Percentiles rank a stretch among this genome's conserved stretches.
These are phyloP conservation scores for Saccostrea echinata DNA, from an alignment of 1,140 invertebrate species.

Conservation along the genomic window DNA sequence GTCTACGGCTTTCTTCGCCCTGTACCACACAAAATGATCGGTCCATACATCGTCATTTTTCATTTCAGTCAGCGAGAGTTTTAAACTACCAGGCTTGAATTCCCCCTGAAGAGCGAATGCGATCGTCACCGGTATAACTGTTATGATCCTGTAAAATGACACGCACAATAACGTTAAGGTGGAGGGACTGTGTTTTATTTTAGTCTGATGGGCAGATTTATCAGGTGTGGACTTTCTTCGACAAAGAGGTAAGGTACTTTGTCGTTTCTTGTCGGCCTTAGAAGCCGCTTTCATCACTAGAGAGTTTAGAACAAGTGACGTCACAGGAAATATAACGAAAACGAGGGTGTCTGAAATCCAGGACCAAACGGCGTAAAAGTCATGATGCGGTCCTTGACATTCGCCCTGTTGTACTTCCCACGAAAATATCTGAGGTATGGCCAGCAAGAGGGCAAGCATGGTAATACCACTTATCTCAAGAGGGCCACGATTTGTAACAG, in stretches of 20 bases:
- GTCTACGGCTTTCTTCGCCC: slow-evolving; percentile 53
- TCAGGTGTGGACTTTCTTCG: background rate
- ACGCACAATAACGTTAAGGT: slow-evolving; percentile 54
- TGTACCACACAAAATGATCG: slow-evolving; percentile 45
- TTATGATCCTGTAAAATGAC: slow-evolving; percentile 58
- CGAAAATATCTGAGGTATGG: slow-evolving; percentile 68
- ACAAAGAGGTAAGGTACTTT: slow-evolving; percentile 6
- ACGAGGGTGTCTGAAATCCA: slow-evolving; percentile 69
- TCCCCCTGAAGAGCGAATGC: slow-evolving; percentile 49
- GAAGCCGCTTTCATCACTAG: slow-evolving; percentile 59
- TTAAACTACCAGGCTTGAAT: slow-evolving; percentile 7
- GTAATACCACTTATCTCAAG: slow-evolving; percentile 56
- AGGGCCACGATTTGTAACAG: slow-evolving; percentile 58
- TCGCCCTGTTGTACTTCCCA: slow-evolving; percentile 60
- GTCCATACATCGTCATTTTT: slow-evolving; percentile 41
- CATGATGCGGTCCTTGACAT: slow-evolving; percentile 30
- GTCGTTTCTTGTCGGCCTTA: slow-evolving; percentile 34
- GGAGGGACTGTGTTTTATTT: slow-evolving; percentile 30
- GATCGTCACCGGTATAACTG: slow-evolving; percentile 49
- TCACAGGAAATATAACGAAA: slow-evolving; percentile 68
- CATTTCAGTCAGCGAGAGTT: slow-evolving; percentile 36
- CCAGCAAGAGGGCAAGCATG: slow-evolving; percentile 56
- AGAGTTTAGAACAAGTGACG: slow-evolving; percentile 63
- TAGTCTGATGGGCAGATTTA: background rate
- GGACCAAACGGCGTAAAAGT: slow-evolving; percentile 60